Evolutionary conservation across 1,140 invertebrate species (phyloP), one percentile per base, ranked within the genome.

Genomic region (Teleopsis dalmanni): DNA sequence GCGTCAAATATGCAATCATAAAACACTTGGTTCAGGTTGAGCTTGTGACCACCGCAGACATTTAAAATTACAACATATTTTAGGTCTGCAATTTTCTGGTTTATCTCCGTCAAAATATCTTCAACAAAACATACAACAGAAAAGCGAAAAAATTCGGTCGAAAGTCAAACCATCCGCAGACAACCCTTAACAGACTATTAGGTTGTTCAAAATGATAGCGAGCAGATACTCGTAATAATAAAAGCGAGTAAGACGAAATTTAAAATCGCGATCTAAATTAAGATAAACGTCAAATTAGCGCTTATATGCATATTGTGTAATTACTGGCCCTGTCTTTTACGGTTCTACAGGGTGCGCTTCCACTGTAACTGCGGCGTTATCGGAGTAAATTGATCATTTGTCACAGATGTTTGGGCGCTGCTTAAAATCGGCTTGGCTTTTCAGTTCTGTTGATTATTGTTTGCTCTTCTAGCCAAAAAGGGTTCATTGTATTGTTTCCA

Each of bases 221-320:
- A 29, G 7, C 27, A 13, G 13, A 29, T 8, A 7, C 27, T 13
- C 7, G 7, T 8, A 29, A 29, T 29, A 29, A 29, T 29, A 8
- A 29, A 8, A 29, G 10, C 27, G 27, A 29, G 27, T 31, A 19
- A 25, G 22, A 13, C 23, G 16, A 22, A 35, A 31, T 22, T 46
- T n/a, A n/a, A n/a, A n/a, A n/a, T n/a, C n/a, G n/a, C n/a, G 44
- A 46, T 51, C 45, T 36, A 33, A 38, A 40, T 48, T 43, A 52
- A 52, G 51, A 52, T 52, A 52, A 52, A 33, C 46, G 41, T 33
- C 46, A 52, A 52, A 52, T 52, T 52, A 52, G 51, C 51, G 51
- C 46, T 43, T 33, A 29, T 25, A 50, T 45, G 22, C 26, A n/a
- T n/a, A n/a, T n/a, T n/a, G n/a, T n/a, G n/a, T n/a, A n/a, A n/a